phyloP scores from a whole-genome alignment of 2,888 invertebrate genomes.

The Phymatocera aterrima region DNA sequence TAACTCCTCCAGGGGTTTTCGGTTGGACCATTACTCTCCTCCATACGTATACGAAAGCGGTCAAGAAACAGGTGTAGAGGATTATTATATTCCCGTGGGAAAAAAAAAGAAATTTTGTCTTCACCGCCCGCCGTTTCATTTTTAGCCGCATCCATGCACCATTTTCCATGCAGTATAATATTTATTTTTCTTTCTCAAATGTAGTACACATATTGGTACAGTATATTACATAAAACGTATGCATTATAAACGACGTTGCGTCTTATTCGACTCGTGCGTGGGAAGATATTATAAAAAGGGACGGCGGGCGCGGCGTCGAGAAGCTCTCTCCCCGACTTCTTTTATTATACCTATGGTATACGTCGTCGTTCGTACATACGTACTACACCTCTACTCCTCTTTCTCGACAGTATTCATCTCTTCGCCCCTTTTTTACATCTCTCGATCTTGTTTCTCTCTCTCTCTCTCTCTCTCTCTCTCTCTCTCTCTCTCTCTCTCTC shows the following conservation, averaged over 20 bases:
- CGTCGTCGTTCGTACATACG: background rate
- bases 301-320: no score
- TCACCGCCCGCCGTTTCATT: background rate
- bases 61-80: no score
- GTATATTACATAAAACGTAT: background rate
- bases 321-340: no score
- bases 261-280: background rate
- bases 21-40: no score
- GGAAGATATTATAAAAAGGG: constrained; percentile 5
- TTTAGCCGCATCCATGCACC: background rate
- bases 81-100: no score
- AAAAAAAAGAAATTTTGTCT: no score
- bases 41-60: no score
- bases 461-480: background rate
- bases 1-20: background rate
- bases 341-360: no score
- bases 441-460: constrained; percentile 33
- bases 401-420: background rate
- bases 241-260: background rate
- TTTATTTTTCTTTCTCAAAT: background rate
- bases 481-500: background rate
- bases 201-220: background rate
- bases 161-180: background rate
- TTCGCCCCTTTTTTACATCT: background rate
- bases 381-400: background rate